Conservation (phyloP, 2,888 invertebrate species). For the Seira musarum region DNA sequence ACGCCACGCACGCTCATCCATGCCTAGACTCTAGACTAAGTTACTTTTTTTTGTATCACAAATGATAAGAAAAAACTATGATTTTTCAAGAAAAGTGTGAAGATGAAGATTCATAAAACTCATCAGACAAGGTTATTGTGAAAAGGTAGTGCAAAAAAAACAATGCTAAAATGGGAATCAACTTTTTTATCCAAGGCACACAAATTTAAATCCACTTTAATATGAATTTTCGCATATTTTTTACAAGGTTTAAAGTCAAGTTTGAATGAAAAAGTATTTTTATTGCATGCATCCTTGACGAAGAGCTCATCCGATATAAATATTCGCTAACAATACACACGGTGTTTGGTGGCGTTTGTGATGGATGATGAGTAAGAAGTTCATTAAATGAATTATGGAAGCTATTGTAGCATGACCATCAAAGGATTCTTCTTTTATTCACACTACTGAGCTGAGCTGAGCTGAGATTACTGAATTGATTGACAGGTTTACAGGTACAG, state of each 20-base stretch:
- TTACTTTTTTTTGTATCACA: not conserved
- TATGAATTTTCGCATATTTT: no score
- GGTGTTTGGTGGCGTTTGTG: no score
- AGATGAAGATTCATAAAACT: not conserved
- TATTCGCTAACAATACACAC: conserved; percentile 50
- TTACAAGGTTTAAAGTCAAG: not conserved
- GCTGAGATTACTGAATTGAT: not conserved
- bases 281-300: conserved; percentile 54
- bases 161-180: no score
- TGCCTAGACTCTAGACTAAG: not conserved
- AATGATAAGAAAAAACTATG: not conserved
- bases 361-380: conserved; percentile 27
- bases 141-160: not conserved
- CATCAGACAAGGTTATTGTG: not conserved
- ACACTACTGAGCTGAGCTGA: no score
- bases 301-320: conserved; percentile 53
- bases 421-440: not conserved
- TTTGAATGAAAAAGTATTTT: conserved; percentile 19
- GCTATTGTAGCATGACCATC: conserved; percentile 58
- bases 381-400: conserved; percentile 47
- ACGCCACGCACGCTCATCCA: not conserved
- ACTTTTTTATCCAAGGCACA: no score
- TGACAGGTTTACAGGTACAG: not conserved
- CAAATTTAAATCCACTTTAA: not conserved
- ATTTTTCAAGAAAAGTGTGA: not conserved